Conservation (phyloP, 2,113 vertebrate genomes). For the Illadopsis cleaveri region DNA sequence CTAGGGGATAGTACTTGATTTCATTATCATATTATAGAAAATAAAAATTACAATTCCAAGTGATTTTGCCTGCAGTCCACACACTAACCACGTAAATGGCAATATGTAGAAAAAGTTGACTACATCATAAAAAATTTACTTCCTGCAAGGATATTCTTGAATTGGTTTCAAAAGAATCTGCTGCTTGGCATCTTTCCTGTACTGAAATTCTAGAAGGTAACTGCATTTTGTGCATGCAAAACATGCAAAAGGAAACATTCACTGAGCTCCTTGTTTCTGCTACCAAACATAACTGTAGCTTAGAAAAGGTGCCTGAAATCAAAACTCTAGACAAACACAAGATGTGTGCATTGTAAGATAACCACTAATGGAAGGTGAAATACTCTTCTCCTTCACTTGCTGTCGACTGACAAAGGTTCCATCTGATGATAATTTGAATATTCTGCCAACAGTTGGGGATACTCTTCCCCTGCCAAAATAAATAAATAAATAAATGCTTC, state of each 20-base stretch:
- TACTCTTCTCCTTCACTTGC: background rate
- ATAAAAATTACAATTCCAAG: constrained; percentile 27
- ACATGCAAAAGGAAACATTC: background rate
- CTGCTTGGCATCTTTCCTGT: constrained; percentile 37
- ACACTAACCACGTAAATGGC: background rate
- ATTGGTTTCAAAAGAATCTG: constrained; percentile 31
- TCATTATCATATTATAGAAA: constrained; percentile 54
- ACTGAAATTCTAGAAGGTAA: constrained; percentile 23
- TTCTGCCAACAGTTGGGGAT: background rate
- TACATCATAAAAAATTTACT: constrained; percentile 25
- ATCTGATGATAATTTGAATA: background rate
- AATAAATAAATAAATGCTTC: constrained; percentile 16
- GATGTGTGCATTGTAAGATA: background rate
- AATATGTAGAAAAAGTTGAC: constrained; percentile 17
- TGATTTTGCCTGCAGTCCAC: constrained; percentile 36
- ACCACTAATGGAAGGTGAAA: background rate
- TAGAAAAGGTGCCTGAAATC: background rate
- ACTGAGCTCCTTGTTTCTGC: background rate
- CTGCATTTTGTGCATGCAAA: background rate
- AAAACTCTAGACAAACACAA: background rate
- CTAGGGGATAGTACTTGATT: constrained; percentile 26
- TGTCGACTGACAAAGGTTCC: background rate
- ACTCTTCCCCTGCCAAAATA: background rate
- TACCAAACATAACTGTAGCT: background rate
- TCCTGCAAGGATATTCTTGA: constrained; percentile 48